Evolutionary conservation across 2,797 vertebrate species (phyloP).

Genomic region (Limosa lapponica): DNA sequence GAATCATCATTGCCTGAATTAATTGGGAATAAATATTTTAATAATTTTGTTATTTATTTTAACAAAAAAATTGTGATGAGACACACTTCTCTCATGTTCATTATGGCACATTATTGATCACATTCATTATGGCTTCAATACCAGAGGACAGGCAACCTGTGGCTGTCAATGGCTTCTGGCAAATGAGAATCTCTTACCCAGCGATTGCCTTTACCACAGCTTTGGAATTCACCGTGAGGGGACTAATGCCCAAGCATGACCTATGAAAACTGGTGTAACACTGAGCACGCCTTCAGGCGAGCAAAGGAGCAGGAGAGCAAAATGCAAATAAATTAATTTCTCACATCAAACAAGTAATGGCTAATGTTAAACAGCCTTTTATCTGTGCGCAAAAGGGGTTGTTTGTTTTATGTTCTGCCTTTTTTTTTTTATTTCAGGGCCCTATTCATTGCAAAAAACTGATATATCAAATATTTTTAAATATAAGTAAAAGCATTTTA

Average conservation of each 20-base stretch:
- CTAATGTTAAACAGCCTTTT: conserved; percentile 36
- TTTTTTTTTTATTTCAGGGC: not conserved
- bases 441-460: not conserved
- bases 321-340: conserved; percentile 55
- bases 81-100: not conserved
- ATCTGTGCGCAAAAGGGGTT: not conserved
- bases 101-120: not conserved
- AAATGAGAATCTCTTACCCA: not conserved
- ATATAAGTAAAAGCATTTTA: not conserved
- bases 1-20: not conserved
- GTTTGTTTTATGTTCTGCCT: not conserved
- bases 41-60: conserved; percentile 14
- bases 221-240: not conserved
- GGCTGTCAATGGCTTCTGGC: not conserved
- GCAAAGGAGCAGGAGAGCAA: not conserved
- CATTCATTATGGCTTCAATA: not conserved
- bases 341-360: conserved; percentile 40
- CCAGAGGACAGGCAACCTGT: not conserved
- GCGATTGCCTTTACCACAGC: not conserved
- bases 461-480: not conserved
- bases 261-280: not conserved
- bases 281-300: not conserved
- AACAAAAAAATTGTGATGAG: not conserved
- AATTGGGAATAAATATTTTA: not conserved
- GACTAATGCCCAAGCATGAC: not conserved